Percentiles rank a stretch among this genome's conserved stretches.
These are phyloP conservation scores for Bubo scandiacus DNA, from an alignment of 2,113 vertebrate genomes.

Conservation along the genomic window DNA sequence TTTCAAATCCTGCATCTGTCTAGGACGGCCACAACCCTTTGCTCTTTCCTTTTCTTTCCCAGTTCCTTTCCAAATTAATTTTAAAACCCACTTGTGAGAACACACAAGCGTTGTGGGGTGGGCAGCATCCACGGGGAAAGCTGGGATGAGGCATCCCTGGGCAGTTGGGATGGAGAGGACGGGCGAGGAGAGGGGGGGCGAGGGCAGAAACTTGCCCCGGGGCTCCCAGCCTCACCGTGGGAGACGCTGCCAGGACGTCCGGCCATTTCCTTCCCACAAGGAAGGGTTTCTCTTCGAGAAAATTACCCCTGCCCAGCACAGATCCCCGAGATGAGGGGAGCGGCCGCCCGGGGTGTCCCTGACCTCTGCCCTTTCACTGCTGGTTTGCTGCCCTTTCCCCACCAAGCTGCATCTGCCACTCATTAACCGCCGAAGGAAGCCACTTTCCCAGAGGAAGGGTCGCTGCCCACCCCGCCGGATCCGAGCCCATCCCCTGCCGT, in stretches of 20 bases:
- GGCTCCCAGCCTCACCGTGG: not conserved
- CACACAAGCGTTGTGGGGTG: too few species aligned
- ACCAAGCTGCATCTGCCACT: slow-evolving; percentile 84
- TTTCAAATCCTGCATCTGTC: not conserved
- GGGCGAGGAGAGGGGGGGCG: not conserved
- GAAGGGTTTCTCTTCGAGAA: not conserved
- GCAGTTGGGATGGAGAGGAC: not conserved
- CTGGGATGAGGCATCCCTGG: not conserved
- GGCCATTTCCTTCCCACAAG: not conserved
- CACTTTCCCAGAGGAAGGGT: slow-evolving; percentile 12
- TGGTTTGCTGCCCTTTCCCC: slow-evolving; percentile 53
- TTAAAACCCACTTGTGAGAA: not conserved
- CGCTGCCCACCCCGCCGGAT: not conserved
- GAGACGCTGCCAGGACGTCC: not conserved
- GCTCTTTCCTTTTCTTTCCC: not conserved
- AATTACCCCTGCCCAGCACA: not conserved
- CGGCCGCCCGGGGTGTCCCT: slow-evolving; percentile 60
- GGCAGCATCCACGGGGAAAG: not conserved
- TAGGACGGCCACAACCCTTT: accelerated
- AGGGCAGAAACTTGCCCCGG: not conserved
- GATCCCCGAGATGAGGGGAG: not conserved
- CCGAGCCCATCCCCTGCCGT: not conserved
- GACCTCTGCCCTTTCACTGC: slow-evolving; percentile 76
- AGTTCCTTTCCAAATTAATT: not conserved
- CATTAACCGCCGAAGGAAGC: slow-evolving; percentile 75